Evolutionary conservation across 2,888 invertebrate species (phyloP).

Genomic region (Drosophila tanythrix): DNA sequence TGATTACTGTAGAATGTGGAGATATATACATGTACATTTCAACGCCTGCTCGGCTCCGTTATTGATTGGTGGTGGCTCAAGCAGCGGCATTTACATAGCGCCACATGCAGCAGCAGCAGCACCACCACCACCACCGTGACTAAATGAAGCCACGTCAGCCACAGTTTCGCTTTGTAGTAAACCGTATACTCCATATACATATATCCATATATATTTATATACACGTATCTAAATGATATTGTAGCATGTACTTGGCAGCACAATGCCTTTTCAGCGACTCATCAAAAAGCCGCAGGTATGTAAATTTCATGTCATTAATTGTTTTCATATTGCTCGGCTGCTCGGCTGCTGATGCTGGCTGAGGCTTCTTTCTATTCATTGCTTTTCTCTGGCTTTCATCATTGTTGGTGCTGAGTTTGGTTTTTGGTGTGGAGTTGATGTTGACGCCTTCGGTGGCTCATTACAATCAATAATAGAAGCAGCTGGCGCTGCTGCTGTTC

Average conservation of each 20-base stretch:
- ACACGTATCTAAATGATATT: slow-evolving; percentile 9
- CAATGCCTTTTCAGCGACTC: slow-evolving; percentile 70
- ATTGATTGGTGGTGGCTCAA: slow-evolving; percentile 11
- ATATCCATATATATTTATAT: not conserved
- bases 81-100: slow-evolving; percentile 9
- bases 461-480: slow-evolving; percentile 74
- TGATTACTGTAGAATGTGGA: not conserved
- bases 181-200: not conserved
- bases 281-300: slow-evolving; percentile 76
- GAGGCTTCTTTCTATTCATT: slow-evolving; percentile 26
- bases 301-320: slow-evolving; percentile 73
- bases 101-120: slow-evolving; percentile 9
- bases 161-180: slow-evolving; percentile 4
- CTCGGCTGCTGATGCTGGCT: not conserved
- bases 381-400: slow-evolving; percentile 34
- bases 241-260: slow-evolving; percentile 12
- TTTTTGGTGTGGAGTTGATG: slow-evolving; percentile 44
- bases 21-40: not conserved
- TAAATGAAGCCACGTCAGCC: slow-evolving; percentile 19
- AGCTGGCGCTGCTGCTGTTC: slow-evolving; percentile 54
- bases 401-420: slow-evolving; percentile 6
- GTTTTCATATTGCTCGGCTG: slow-evolving; percentile 54
- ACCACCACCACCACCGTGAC: not conserved
- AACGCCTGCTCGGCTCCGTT: not conserved
- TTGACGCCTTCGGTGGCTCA: slow-evolving; percentile 82